Evolutionary conservation across 2,797 vertebrate species (phyloP).

Genomic region (Naso thynnoides): DNA sequence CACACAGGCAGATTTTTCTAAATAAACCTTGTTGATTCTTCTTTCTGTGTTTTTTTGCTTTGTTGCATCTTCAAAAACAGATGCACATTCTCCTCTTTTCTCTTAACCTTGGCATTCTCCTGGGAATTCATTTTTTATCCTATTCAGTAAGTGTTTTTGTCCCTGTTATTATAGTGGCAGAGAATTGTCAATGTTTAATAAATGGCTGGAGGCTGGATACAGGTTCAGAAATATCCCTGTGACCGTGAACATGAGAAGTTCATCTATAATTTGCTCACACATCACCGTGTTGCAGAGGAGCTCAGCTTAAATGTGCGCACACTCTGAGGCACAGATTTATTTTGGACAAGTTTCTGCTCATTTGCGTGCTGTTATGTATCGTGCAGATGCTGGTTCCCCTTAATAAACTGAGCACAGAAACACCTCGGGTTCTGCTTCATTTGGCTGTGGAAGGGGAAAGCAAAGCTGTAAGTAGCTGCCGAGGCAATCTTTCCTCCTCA

Average conservation of each 20-base stretch:
- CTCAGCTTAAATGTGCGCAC: slow-evolving; percentile 33
- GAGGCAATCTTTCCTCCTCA: slow-evolving; percentile 51
- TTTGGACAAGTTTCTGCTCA: slow-evolving; percentile 49
- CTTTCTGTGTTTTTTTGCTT: slow-evolving; percentile 25
- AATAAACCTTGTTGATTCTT: slow-evolving; percentile 24
- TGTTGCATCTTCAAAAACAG: slow-evolving; percentile 49
- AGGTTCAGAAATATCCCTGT: slow-evolving; percentile 64
- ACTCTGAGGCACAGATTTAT: slow-evolving; percentile 47
- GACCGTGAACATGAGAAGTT: slow-evolving; percentile 66
- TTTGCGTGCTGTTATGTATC: slow-evolving; percentile 50
- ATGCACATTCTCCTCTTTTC: slow-evolving; percentile 30
- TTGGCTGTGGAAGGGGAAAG: slow-evolving; percentile 43
- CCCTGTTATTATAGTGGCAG: slow-evolving; percentile 69
- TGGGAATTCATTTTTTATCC: slow-evolving; percentile 60
- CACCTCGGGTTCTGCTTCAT: slow-evolving; percentile 55
- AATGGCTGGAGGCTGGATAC: slow-evolving; percentile 67
- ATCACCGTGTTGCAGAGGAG: slow-evolving; percentile 40
- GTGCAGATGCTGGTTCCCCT: slow-evolving; percentile 55
- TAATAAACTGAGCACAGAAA: slow-evolving; percentile 56
- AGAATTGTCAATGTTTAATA: slow-evolving; percentile 78
- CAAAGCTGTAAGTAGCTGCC: slow-evolving; percentile 51
- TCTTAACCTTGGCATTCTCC: slow-evolving; percentile 44
- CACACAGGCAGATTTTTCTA: slow-evolving; percentile 14
- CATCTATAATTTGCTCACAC: slow-evolving; percentile 69
- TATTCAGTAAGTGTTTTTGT: slow-evolving; percentile 59